Percentiles rank a stretch among this genome's conserved stretches.
These are phyloP conservation scores for Ctenomys sociabilis DNA, from an alignment of 2,113 vertebrate species.

Conservation along the genomic window DNA sequence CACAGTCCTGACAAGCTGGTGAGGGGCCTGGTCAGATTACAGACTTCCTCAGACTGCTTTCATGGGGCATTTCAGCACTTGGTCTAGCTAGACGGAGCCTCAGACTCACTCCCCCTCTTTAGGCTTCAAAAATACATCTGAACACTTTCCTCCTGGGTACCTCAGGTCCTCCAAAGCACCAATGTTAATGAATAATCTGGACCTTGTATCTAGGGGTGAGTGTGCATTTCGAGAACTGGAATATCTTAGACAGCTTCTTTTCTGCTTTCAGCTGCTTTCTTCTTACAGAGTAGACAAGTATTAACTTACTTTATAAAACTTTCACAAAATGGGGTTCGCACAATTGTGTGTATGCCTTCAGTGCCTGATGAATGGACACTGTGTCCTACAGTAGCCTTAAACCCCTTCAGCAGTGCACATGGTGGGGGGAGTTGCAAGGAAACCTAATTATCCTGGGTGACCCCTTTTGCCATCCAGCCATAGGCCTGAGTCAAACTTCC, in stretches of 20 bases:
- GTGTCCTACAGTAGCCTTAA: constrained; percentile 59
- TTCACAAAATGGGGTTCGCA: neutral
- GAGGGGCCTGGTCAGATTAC: constrained; percentile 74
- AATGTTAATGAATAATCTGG: neutral
- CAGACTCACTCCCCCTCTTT: constrained; percentile 15
- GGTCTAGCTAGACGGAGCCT: constrained; percentile 22
- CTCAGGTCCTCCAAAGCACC: neutral
- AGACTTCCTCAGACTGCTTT: constrained; percentile 44
- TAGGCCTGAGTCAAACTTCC: neutral
- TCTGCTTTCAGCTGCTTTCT: neutral
- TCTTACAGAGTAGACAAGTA: neutral
- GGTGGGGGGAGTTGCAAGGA: neutral
- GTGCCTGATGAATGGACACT: neutral
- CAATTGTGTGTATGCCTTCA: neutral
- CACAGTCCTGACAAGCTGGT: constrained; percentile 64
- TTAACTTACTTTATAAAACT: neutral
- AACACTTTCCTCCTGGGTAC: neutral
- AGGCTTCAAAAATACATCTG: constrained; percentile 3
- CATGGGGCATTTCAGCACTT: neutral
- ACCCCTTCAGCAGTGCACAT: neutral
- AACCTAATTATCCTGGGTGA: neutral
- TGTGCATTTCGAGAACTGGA: neutral
- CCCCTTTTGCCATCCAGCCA: neutral
- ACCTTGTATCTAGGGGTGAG: neutral
- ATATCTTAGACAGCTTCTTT: neutral